These are phyloP conservation scores for Idris sp. DNA, from an alignment of 1,140 invertebrate genomes.

Conservation along the genomic window DNA sequence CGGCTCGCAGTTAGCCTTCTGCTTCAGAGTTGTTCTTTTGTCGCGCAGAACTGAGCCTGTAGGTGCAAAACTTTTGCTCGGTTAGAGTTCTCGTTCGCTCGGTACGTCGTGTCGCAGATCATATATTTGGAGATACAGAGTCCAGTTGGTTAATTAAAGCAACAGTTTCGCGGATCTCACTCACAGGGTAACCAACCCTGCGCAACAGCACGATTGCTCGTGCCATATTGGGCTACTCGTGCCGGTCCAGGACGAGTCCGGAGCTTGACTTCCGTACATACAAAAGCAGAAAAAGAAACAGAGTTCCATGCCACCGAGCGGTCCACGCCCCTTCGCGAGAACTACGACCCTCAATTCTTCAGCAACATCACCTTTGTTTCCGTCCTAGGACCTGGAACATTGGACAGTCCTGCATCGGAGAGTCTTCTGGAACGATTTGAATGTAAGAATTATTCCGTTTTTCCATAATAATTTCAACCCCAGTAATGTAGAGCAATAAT, in stretches of 20 bases:
- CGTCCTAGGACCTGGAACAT: conserved; percentile 35
- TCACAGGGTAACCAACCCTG: conserved; percentile 74
- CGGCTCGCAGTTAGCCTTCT: too few species aligned
- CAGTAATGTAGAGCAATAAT: too few species aligned
- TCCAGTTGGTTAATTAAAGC: conserved; percentile 21
- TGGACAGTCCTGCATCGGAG: conserved; percentile 12
- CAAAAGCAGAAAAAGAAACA: conserved; percentile 55
- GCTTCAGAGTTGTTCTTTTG: too few species aligned
- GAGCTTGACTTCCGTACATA: conserved; percentile 48
- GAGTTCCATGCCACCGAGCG: conserved; percentile 54
- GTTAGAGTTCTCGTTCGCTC: too few species aligned
- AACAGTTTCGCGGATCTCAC: conserved; percentile 50
- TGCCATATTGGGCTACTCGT: conserved; percentile 49
- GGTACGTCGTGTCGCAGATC: too few species aligned
- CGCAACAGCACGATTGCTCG: conserved; percentile 69
- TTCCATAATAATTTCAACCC: too few species aligned
- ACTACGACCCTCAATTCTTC: conserved; percentile 28
- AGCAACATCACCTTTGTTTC: conserved; percentile 11
- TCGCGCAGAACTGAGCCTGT: too few species aligned
- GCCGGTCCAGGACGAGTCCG: conserved; percentile 60
- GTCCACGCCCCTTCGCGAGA: conserved; percentile 45
- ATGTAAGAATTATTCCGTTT: too few species aligned
- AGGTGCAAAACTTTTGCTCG: conserved; percentile 1
- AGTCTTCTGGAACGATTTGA: conserved; percentile 40
- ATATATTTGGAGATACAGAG: too few species aligned